Evolutionary conservation across 2,888 invertebrate species (phyloP).

Genomic region (Vannuccia rotundouncinata): DNA sequence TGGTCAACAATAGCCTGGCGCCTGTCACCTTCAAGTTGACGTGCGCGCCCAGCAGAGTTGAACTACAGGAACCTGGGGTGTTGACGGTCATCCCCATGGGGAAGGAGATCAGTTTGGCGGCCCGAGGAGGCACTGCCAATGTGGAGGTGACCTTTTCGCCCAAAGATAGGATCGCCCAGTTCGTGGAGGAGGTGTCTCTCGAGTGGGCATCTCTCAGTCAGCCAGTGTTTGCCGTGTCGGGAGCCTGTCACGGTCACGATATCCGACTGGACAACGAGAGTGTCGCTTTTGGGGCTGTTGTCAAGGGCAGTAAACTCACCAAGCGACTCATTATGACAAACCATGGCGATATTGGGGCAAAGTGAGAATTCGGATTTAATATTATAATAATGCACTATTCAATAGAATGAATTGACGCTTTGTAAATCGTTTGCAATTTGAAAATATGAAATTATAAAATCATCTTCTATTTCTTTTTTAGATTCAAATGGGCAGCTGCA

Average conservation of each 20-base stretch:
- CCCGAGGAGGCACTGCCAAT: constrained; percentile 46
- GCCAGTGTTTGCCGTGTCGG: constrained; percentile 60
- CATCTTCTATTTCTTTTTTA: constrained; percentile 44
- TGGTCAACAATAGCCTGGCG: constrained; percentile 55
- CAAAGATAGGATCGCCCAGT: constrained; percentile 48
- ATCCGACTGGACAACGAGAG: constrained; percentile 59
- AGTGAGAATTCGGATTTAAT: constrained; percentile 48
- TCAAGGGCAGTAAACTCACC: constrained; percentile 57
- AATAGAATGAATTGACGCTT: background rate
- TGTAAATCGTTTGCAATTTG: too few species aligned
- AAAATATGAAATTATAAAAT: too few species aligned
- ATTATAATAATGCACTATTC: background rate
- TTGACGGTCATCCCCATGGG: constrained; percentile 49
- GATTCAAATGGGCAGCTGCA: constrained; percentile 60
- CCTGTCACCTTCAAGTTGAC: constrained; percentile 52
- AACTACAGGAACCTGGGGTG: constrained; percentile 46
- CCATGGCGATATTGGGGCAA: constrained; percentile 61
- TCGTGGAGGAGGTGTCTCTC: constrained; percentile 52
- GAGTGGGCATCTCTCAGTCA: constrained; percentile 60
- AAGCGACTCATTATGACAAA: constrained; percentile 60
- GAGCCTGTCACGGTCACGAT: constrained; percentile 60
- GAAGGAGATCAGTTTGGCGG: background rate
- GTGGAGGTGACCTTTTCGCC: constrained; percentile 53
- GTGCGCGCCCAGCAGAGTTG: constrained; percentile 48
- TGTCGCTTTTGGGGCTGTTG: constrained; percentile 61